Evolutionary conservation across 1,140 invertebrate genomes (phyloP), one percentile per base, ranked within the genome.

Genomic region (Apis cerana): DNA sequence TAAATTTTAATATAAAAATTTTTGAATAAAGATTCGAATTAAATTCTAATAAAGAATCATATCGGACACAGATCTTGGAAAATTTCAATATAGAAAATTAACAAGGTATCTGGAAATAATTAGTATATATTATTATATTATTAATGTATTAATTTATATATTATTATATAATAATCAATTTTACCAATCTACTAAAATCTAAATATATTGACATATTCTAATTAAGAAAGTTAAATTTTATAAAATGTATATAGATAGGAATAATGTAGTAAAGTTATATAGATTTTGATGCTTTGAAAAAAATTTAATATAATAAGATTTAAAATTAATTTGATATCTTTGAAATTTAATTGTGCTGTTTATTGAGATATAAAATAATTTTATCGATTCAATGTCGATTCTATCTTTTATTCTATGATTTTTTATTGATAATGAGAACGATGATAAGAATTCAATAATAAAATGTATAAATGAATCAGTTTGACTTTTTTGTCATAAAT

Each of bases 321-420:
- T 43, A 43, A 43, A 43, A 43, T 43, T 43, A 43, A 43, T 43
- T 56, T 71, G 65, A 71, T 72, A 77, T 68, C 79, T 84, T 17
- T 56, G 68, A 84, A 84, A 80, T 74, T 72, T 64, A 75, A 84
- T 58, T 4, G 33, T 27, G 67, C 71, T 78, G 17, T 52, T 19
- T 12, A 59, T 43, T n/a, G 21, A 21, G 59, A 78, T 78, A 78
- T 17, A 9, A 62, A 56, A 21, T 58, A 67, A 70, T 71, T 56
- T 69, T 82, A 75, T 76, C 74, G 64, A 58, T 33, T 33, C 52
- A 17, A 65, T 75, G 48, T 80, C 70, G 61, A 75, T 50, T 54
- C 27, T 27, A 15, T n/a, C 17, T 56, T 13, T 1, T 27, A 27
- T 27, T 48, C 11, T 33, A 27, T 11, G 59, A 74, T 80, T 72